phyloP scores from a whole-genome alignment of 2,888 invertebrate genomes.

The Chalcis sispes region DNA sequence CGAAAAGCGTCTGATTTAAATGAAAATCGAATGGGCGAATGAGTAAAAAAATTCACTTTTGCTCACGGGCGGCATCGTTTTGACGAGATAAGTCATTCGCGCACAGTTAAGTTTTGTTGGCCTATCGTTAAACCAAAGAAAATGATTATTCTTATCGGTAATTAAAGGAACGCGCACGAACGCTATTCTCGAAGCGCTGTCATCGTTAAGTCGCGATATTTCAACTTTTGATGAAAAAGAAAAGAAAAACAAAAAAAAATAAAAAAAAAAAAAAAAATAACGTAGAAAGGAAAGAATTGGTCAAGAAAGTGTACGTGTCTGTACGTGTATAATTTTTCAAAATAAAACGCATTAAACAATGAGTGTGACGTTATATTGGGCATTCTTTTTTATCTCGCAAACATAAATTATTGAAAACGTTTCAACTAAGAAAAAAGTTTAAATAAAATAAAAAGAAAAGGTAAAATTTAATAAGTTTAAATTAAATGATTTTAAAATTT shows the following conservation, averaged over 20 bases:
- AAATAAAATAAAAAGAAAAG: not conserved
- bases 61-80: conserved; percentile 14
- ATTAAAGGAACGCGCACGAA: conserved; percentile 46
- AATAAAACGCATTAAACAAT: conserved; percentile 1
- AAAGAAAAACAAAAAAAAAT: not conserved
- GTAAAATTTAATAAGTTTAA: too few species aligned
- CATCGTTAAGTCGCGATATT: conserved; percentile 43
- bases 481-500: not conserved
- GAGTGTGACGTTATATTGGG: not conserved
- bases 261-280: conserved; percentile 14
- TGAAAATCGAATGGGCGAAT: not conserved
- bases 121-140: conserved; percentile 37
- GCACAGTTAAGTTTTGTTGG: conserved; percentile 38
- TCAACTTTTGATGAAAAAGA: conserved; percentile 16
- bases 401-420: too few species aligned
- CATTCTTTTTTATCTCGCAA: not conserved
- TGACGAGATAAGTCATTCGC: conserved; percentile 41
- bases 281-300: conserved; percentile 2
- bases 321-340: conserved; percentile 3
- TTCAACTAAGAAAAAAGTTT: too few species aligned
- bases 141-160: conserved; percentile 49
- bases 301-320: too few species aligned
- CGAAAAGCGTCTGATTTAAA: not conserved
- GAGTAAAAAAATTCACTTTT: conserved; percentile 2
- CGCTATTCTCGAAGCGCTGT: conserved; percentile 27